A percentile compares a stretch with the other conserved stretches of the same genome.
Conservation (phyloP, 2,797 vertebrate genomes). For the Alosa sapidissima region DNA sequence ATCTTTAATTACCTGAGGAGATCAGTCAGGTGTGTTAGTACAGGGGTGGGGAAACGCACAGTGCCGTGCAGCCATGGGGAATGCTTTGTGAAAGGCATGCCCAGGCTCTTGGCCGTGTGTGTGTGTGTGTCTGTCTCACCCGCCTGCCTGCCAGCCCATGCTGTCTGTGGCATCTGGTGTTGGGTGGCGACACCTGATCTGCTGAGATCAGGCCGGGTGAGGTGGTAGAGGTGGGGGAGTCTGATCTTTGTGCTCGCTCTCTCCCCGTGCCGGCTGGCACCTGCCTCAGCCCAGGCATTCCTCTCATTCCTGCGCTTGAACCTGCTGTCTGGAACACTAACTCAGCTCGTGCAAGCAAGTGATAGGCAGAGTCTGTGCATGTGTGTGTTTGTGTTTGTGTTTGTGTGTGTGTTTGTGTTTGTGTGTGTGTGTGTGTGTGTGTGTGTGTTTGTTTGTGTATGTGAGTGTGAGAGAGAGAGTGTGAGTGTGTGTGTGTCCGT, state of each 20-base stretch:
- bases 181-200: conserved; percentile 22
- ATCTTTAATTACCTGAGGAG: background rate
- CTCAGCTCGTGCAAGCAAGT: background rate
- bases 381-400: background rate
- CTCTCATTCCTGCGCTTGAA: background rate
- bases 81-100: background rate
- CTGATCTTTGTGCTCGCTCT: conserved; percentile 17
- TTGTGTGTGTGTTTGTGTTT: background rate
- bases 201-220: background rate
- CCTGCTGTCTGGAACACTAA: conserved; percentile 7
- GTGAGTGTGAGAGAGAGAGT: background rate
- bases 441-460: background rate
- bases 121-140: background rate
- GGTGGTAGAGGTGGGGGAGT: background rate
- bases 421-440: too few relatives aligned
- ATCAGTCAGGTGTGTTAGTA: background rate
- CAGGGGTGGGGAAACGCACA: background rate
- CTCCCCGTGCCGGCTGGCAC: conserved; percentile 9
- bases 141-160: background rate
- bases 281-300: conserved; percentile 1
- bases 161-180: conserved; percentile 3
- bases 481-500: background rate
- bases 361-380: background rate
- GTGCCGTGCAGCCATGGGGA: background rate
- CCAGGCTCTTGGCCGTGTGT: background rate